Evolutionary conservation across 2,113 vertebrate genomes (phyloP), one percentile per base, ranked within the genome.

Genomic region (Murina feae): DNA sequence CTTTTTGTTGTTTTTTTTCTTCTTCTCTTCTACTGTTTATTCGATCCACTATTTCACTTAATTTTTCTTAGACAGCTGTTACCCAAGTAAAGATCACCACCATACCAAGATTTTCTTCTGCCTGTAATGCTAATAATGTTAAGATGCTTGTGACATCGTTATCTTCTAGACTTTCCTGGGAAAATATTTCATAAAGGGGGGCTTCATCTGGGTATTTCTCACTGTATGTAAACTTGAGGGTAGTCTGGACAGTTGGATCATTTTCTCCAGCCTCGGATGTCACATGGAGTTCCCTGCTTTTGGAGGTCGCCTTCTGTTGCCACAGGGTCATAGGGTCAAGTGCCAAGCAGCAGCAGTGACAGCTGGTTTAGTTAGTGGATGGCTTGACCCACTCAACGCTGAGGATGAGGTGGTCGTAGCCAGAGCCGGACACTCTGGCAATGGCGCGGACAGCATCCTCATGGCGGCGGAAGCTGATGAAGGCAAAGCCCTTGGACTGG

Each of bases 401-500:
- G 96, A 99, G 99, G 98, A 99, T 99, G 75, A 99, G 98, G 97
- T 99, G 99, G 97, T 99, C 99, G 0, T 99, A 99, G 97, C 99
- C 99, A 0, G 99, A 99, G 68, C 99, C 99, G 0, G 99, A 99
- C 80, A 99, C 99, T 0, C 99, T 99, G 0, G 99, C 99, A 0
- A 99, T 99, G 88, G 99, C 99, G 0, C 99, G 98, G 0, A 99
- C 99, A 0, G 99, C 99, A 0, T 99, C 99, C 97, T 99, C 99
- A 0, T 99, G 98, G 9, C 99, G 99, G 92, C 99, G 99, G 98
- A 99, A 99, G 96, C 99, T 99, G 98, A 99, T 99, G 93, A 99
- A 99, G 51, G 99, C 99, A 6, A 99, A 99, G 32, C 99, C 99
- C 99, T 99, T 99, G 55, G 99, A 99, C 97, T 99, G 99, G 37